Conservation (phyloP, 2,797 vertebrate genomes). For the Trichosurus vulpecula region DNA sequence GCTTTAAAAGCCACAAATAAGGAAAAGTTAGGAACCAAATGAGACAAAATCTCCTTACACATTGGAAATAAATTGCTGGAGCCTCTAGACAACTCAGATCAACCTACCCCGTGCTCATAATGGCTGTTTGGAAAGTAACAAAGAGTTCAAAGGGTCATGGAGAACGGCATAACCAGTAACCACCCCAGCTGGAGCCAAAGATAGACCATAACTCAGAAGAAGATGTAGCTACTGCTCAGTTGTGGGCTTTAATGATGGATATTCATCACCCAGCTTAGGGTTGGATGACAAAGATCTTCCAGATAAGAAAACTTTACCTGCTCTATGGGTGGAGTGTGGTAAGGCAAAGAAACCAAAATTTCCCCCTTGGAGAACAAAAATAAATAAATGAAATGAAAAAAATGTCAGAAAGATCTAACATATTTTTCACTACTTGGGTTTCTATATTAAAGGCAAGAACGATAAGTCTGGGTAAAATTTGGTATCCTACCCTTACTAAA, state of each 20-base stretch:
- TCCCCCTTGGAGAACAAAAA: conserved; percentile 47
- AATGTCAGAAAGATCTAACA: conserved; percentile 37
- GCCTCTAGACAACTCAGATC: conserved; percentile 21
- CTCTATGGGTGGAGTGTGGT: not conserved
- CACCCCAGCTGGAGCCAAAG: not conserved
- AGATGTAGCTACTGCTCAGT: not conserved
- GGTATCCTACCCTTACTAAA: not conserved
- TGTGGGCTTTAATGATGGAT: conserved; percentile 54
- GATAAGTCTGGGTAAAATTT: not conserved
- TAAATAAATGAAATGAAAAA: conserved; percentile 48
- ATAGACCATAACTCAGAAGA: conserved; percentile 43
- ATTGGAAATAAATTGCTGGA: conserved; percentile 40
- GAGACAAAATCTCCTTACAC: conserved; percentile 54
- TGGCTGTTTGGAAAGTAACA: conserved; percentile 7
- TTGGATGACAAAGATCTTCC: conserved; percentile 40
- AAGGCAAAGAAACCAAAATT: conserved; percentile 42
- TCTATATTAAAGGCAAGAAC: conserved; percentile 37
- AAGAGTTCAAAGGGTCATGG: conserved; percentile 51
- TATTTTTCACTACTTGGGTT: conserved; percentile 36
- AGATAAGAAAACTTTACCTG: conserved; percentile 55
- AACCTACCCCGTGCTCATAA: conserved; percentile 41
- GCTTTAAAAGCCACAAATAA: conserved; percentile 75
- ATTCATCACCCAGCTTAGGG: conserved; percentile 21
- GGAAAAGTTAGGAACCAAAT: conserved; percentile 64
- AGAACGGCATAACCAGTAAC: fast-evolving